phyloP scores from a whole-genome alignment of 2,888 invertebrate species.

The Patella depressa region DNA sequence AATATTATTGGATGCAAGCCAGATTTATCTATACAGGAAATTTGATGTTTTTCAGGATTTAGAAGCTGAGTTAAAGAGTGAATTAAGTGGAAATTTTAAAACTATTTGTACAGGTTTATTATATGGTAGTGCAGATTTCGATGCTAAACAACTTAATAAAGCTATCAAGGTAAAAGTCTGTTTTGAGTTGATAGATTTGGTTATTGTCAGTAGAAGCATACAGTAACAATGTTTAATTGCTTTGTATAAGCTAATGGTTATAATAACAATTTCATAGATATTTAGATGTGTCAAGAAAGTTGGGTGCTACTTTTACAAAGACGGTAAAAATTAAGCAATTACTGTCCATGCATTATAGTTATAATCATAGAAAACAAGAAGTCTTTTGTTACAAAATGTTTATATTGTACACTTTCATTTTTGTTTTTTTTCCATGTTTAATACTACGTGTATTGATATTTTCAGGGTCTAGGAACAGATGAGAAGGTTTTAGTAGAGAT shows the following conservation, averaged over 20 bases:
- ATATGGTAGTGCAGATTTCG: conserved; percentile 67
- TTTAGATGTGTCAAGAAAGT: too few species aligned
- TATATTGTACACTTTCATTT: too few species aligned
- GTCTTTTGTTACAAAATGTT: too few species aligned
- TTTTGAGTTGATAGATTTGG: background rate
- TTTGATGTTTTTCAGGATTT: conserved; percentile 56
- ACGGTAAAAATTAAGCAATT: too few species aligned
- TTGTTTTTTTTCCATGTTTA: background rate
- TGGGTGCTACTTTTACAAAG: too few species aligned
- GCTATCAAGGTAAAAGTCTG: conserved; percentile 65
- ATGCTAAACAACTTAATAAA: conserved; percentile 68
- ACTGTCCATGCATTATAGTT: too few species aligned
- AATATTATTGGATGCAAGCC: too few species aligned
- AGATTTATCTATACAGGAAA: too few species aligned
- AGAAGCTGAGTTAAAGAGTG: conserved; percentile 65
- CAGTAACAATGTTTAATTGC: too few species aligned
- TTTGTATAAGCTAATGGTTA: too few species aligned
- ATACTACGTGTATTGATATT: background rate
- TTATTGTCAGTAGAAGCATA: background rate
- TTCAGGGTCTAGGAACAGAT: conserved; percentile 70
- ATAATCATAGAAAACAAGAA: too few species aligned
- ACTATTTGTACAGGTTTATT: conserved; percentile 64
- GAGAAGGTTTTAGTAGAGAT: conserved; percentile 70
- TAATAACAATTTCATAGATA: too few species aligned
- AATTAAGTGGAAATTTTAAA: conserved; percentile 69